Percentiles rank a stretch among this genome's conserved stretches.
phyloP scores from a whole-genome alignment of 2,888 invertebrate genomes.

The Cabera pusaria region DNA sequence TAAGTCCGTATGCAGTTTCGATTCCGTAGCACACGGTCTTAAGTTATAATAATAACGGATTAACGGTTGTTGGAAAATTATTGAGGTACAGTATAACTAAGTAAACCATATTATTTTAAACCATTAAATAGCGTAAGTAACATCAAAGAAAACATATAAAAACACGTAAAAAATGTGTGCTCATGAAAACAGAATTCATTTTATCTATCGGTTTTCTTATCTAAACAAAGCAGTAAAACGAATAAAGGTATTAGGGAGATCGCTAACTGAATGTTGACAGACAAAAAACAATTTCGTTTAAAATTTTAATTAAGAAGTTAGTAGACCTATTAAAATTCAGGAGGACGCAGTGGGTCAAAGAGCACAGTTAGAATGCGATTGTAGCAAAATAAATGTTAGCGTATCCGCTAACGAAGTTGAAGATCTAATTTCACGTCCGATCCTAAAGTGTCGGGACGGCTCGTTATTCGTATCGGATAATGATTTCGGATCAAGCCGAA shows the following conservation, averaged over 20 bases:
- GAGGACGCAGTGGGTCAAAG: slow-evolving; percentile 43
- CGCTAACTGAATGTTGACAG: slow-evolving; percentile 57
- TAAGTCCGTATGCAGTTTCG: no score
- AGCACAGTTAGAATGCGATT: slow-evolving; percentile 51
- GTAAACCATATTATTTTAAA: no score
- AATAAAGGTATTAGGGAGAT: slow-evolving; percentile 37
- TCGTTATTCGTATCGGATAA: slow-evolving; percentile 45
- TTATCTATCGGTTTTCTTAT: no score
- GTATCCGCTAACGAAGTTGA: slow-evolving; percentile 42
- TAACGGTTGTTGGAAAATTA: no score
- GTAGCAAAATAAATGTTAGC: slow-evolving; percentile 47
- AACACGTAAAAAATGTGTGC: no score
- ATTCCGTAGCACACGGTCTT: no score
- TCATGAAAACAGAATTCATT: no score
- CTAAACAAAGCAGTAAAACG: slow-evolving; percentile 8
- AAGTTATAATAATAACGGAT: no score
- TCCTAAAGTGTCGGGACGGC: slow-evolving; percentile 30
- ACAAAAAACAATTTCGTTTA: slow-evolving; percentile 39
- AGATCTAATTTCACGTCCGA: slow-evolving; percentile 37
- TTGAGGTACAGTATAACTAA: no score
- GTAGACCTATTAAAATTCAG: slow-evolving; percentile 59
- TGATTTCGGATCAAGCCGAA: slow-evolving; percentile 48
- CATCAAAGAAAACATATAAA: background rate
- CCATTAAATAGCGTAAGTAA: no score
- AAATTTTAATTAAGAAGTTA: slow-evolving; percentile 65